Base-by-base conservation (phyloP, 2,888 invertebrate genomes). In the Blastobasis lacticolella region DNA sequence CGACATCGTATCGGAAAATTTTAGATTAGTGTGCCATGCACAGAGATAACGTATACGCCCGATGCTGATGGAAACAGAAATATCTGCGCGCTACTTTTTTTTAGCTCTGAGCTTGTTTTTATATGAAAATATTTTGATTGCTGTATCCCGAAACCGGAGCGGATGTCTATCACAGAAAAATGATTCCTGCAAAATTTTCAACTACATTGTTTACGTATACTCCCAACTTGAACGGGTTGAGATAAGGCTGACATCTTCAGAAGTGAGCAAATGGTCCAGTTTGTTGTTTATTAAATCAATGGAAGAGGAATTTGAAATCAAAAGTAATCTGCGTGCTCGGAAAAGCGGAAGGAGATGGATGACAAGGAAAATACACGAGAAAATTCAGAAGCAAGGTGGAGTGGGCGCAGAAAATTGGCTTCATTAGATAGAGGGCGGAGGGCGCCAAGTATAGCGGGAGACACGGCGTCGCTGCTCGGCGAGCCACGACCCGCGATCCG, bases 311-410 rank as follows among this genome's bases (percentile, higher is more conserved):
- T 81, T 80, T 71, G 73, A 74, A 85, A 86, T 86, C 80, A 81
- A 81, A 81, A 83, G 83, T 81, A 86, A 86, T 86, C 80, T 84
- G 78, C 74, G 72, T 75, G 72, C 71, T 75, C 75, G 78, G 77
- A 81, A 81, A 76, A 68, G 76, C 68, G 76, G 75, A 79, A 80
- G 71, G 78, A 83, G 84, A 85, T 83, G 79, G 79, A 83, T 85
- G 80, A 81, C 78, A 78, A 76, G 78, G 80, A 81, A 86, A 86
- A 84, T 83, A 83, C 78, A 78, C 73, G 75, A 78, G 80, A 81
- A 82, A 85, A 81, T 85, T 81, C 80, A 78, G 79, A 82, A 75
- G 80, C 78, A 78, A 81, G 79, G 80, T 78, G 73, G 78, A 79
- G 75, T 75, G 77, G 71, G 73, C 74, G 71, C 64, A 69, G 79